Conservation (phyloP, 2,888 invertebrate genomes). For the Brenthis hecate region DNA sequence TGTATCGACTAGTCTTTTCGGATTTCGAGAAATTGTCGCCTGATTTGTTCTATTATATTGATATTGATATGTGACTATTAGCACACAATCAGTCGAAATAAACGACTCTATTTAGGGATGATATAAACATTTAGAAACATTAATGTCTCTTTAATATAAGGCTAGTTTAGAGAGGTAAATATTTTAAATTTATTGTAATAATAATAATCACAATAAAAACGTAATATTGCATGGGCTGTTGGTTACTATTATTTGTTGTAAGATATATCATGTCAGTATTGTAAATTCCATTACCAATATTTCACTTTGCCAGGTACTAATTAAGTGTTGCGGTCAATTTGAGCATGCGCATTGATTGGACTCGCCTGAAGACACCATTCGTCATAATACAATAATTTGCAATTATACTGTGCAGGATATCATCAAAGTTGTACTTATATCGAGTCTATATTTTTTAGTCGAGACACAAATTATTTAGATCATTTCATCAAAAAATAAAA, state of each 20-base stretch:
- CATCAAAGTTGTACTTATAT: conserved; percentile 2
- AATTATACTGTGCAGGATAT: conserved; percentile 33
- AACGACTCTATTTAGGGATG: conserved; percentile 34
- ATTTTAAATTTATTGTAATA: conserved; percentile 25
- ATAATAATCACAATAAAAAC: conserved; percentile 12
- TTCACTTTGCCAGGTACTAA: conserved; percentile 69
- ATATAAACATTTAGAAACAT: conserved; percentile 28
- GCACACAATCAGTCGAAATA: conserved; percentile 38
- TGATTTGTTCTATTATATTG: conserved; percentile 65
- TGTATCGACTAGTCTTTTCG: conserved; percentile 77
- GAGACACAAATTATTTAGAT: neutral
- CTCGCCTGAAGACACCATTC: conserved; percentile 74
- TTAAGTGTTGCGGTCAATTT: conserved; percentile 73
- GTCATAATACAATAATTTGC: conserved; percentile 58
- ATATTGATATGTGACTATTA: conserved; percentile 47
- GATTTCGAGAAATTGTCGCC: conserved; percentile 67
- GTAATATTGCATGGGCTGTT: conserved; percentile 48
- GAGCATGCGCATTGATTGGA: conserved; percentile 68
- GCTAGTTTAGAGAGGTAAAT: conserved; percentile 11
- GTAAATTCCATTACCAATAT: conserved; percentile 75
- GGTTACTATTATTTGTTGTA: conserved; percentile 53
- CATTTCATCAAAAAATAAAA: too few species aligned
- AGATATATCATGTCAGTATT: conserved; percentile 51
- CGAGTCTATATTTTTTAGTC: neutral
- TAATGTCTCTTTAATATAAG: conserved; percentile 19